Base-by-base conservation (phyloP, 2,797 vertebrate genomes). In the Jordanella pulchra region DNA sequence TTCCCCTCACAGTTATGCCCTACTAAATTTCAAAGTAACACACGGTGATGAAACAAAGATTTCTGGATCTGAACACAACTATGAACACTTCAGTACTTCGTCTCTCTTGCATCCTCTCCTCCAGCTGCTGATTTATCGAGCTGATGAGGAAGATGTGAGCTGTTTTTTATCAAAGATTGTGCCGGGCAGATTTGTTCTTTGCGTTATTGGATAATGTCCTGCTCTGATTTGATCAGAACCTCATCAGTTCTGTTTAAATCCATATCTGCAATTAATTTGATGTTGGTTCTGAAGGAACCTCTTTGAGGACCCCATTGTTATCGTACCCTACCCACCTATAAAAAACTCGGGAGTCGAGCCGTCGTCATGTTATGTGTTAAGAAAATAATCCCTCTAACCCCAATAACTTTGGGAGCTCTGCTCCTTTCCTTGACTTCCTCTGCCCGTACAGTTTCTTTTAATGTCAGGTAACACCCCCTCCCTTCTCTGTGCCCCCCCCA, bases 401-500 rank as follows among this genome's bases (percentile, higher is more conserved):
- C 10, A 28, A 11, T 56, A 21, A 14, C 3, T 4, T 56, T 2
- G 55, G 71, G 47, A 42, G 35, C 63, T 47, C 2, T 28, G 4
- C 12, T 35, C 3, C 42, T 27, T 0, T 63, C 9, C 32, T 71
- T 71, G 47, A 30, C 32, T 48, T 69, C 51, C 23, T 58, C 61
- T 13, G 56, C 55, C 71, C 47, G 70, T 76, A 68, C 15, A 65
- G 72, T 68, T 28, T 74, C 73, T 67, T 72, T 12, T 17, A 15
- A 69, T 44, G 13, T 76, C 71, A 81, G 51, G 65, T 85, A 81
- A 81, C 72, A 25, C 51, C 48, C 53, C 66, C 47, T 61, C 63
- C 79, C 50, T 3, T 86, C 58, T 75, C 69, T 69, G 85, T 82
- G 69, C 85, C 86, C 28, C 58, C 13, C 42, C 53, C 71, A 27